phyloP scores from a whole-genome alignment of 2,113 vertebrate species.

The Condylura cristata region DNA sequence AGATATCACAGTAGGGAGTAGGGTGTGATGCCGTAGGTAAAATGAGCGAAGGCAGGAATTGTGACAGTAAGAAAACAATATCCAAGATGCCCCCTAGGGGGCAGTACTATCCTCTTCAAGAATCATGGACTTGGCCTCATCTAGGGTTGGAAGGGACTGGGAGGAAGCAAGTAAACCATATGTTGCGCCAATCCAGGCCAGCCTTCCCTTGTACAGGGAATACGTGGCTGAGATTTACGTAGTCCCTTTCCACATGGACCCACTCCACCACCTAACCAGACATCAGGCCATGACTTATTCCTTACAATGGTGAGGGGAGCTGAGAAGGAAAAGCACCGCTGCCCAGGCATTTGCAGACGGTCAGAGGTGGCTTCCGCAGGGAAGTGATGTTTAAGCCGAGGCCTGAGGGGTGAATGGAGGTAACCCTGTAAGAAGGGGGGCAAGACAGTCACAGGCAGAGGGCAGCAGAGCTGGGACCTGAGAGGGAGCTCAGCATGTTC shows the following conservation, averaged over 20 bases:
- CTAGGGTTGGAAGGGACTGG: not conserved
- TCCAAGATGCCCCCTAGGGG: conserved; percentile 45
- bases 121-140: not conserved
- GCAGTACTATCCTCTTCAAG: conserved; percentile 49
- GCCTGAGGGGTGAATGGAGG: not conserved
- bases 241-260: not conserved
- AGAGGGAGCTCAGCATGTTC: not conserved
- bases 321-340: not conserved
- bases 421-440: not conserved
- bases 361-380: not conserved
- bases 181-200: not conserved
- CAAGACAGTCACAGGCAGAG: not conserved
- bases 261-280: not conserved
- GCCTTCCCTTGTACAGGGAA: not conserved
- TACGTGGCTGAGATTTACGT: not conserved
- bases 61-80: not conserved
- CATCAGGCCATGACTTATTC: not conserved
- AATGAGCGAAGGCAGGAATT: not conserved
- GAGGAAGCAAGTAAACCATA: not conserved
- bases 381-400: not conserved
- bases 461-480: not conserved
- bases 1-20: not conserved
- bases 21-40: not conserved
- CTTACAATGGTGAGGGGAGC: not conserved
- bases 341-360: not conserved